Conservation (phyloP, 1,140 invertebrate genomes). For the Stenopsyche tienmushanensis region DNA sequence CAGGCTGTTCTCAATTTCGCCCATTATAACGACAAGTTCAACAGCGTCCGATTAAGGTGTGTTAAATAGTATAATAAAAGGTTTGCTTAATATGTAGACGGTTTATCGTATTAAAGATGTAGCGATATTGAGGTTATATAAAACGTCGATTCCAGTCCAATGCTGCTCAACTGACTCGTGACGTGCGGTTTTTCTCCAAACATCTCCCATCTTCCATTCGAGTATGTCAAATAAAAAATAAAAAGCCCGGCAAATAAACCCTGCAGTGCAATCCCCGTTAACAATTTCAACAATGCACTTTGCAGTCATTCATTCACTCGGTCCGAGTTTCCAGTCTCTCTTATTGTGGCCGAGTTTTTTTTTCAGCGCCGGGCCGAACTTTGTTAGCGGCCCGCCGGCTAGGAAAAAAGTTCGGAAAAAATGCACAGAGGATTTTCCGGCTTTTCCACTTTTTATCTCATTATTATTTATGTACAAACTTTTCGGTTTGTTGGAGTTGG, state of each 20-base stretch:
- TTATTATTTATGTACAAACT: slow-evolving; percentile 31
- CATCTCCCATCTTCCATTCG: too few species aligned
- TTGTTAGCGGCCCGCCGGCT: slow-evolving; percentile 21
- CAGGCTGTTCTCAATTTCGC: too few species aligned
- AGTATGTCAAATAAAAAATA: not conserved
- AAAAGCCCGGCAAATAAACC: slow-evolving; percentile 2
- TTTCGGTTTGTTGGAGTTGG: slow-evolving; percentile 17
- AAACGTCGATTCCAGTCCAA: too few species aligned
- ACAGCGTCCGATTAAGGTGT: too few species aligned
- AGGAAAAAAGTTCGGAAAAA: slow-evolving; percentile 5
- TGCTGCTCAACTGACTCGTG: too few species aligned
- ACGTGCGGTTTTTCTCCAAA: too few species aligned
- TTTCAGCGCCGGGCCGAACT: slow-evolving; percentile 12
- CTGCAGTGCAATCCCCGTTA: slow-evolving; percentile 16
- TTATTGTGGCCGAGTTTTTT: slow-evolving; percentile 18
- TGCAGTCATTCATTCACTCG: slow-evolving; percentile 28
- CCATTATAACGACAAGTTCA: too few species aligned
- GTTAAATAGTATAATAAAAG: too few species aligned
- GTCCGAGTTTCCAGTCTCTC: slow-evolving; percentile 8
- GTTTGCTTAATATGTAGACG: too few species aligned
- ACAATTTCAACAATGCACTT: slow-evolving; percentile 31
- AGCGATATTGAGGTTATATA: too few species aligned
- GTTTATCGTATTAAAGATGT: too few species aligned
- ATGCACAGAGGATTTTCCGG: slow-evolving; percentile 25
- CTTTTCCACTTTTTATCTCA: slow-evolving; percentile 30